Evolutionary conservation across 2,888 invertebrate genomes (phyloP), one percentile per base, ranked within the genome.

Genomic region (Vanessa cardui): DNA sequence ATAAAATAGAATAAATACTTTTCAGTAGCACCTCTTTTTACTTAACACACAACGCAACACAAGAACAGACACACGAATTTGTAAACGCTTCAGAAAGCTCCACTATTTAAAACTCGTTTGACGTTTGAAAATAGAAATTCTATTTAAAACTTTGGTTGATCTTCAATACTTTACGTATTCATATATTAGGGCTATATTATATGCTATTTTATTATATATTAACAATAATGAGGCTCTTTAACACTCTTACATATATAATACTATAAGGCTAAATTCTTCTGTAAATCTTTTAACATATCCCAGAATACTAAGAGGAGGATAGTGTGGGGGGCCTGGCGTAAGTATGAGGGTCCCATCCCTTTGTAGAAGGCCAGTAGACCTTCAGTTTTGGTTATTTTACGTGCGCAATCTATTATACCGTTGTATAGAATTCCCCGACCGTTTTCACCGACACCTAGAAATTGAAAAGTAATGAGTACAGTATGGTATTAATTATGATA

Each of bases 271-370:
- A 85, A 74, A 58, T 73, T 75, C 72, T 86, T 86, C 75, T 90
- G 89, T 8, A 87, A 49, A 78, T 93, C 93, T 72, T 94, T 94
- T 18, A 96, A 88, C 84, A 95, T 93, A 81, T 98, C 98, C 95
- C 98, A 99, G 86, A 99, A 97, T 46, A 98, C 95, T 64, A 99
- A 91, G 72, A 97, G 96, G 0, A 99, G 87, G 0, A 98, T 96
- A 0, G 98, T 96, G 84, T 99, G 99, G 0, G 99, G 99, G 0
- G 98, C 98, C 76, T 98, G 95, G 68, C 99, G 93, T n/a, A 98
- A 88, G 88, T 98, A 98, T 54, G 96, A 96, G 0, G 98, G 97
- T 59, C 96, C 96, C 78, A 98, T 95, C 33, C 98, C 99, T 89
- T 99, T 99, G 87, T 98, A 98, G 82, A 98, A 96, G 0, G 98